Evolutionary conservation across 2,797 vertebrate species (phyloP).

Genomic region (Avahi laniger): DNA sequence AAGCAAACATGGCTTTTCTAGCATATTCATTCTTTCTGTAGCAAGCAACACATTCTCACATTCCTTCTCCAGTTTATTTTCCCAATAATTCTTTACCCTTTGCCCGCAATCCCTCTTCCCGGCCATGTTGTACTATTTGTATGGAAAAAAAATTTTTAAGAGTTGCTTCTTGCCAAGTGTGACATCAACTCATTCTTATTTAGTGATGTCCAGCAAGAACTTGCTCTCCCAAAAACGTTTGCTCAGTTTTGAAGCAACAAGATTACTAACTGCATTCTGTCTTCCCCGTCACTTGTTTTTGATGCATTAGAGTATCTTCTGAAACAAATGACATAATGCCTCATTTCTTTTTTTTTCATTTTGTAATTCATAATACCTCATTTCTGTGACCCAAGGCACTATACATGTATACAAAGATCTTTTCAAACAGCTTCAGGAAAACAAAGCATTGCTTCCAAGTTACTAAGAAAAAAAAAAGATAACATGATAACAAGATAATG

Average conservation of each 20-base stretch:
- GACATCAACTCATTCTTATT: constrained; percentile 91
- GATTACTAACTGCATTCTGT: constrained; percentile 77
- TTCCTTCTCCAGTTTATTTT: constrained; percentile 47
- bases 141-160: constrained; percentile 58
- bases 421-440: background rate
- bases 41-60: constrained; percentile 43
- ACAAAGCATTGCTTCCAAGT: background rate
- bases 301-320: constrained; percentile 62
- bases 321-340: background rate
- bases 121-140: constrained; percentile 81
- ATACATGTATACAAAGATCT: background rate
- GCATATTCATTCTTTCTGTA: constrained; percentile 71
- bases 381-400: constrained; percentile 51
- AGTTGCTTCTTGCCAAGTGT: constrained; percentile 84
- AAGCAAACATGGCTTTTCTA: constrained; percentile 67
- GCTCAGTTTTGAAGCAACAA: constrained; percentile 82
- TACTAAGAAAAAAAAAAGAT: background rate
- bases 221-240: constrained; percentile 83
- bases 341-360: background rate
- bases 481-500: constrained; percentile 12
- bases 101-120: constrained; percentile 50
- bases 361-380: background rate
- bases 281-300: constrained; percentile 71
- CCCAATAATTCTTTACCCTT: constrained; percentile 64
- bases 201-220: constrained; percentile 84